phyloP scores from a whole-genome alignment of 2,113 vertebrate genomes.

The Sphaerodactylus townsendi region DNA sequence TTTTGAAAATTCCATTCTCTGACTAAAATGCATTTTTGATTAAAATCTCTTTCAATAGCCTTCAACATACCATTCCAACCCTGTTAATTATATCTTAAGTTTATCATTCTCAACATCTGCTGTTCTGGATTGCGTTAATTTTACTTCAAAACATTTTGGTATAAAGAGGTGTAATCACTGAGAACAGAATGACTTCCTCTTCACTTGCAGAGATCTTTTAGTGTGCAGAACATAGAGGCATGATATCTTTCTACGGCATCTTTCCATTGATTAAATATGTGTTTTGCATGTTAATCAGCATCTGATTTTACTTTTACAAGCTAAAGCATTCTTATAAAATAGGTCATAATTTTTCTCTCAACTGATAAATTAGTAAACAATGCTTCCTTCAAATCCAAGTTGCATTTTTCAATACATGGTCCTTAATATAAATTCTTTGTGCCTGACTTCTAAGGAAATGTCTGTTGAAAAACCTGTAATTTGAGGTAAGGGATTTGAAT shows the following conservation, averaged over 20 bases:
- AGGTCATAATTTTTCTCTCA: conserved; percentile 41
- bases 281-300: conserved; percentile 20
- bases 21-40: conserved; percentile 66
- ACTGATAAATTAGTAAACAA: conserved; percentile 27
- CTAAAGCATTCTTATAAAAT: conserved; percentile 41
- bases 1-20: conserved; percentile 55
- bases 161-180: conserved; percentile 70
- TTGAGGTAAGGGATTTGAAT: conserved; percentile 60
- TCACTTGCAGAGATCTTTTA: conserved; percentile 49
- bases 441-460: conserved; percentile 57
- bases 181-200: conserved; percentile 64
- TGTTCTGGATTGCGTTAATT: conserved; percentile 71
- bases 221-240: conserved; percentile 31
- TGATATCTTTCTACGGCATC: conserved; percentile 36
- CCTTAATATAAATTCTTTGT: conserved; percentile 63
- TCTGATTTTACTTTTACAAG: conserved; percentile 26
- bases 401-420: conserved; percentile 39
- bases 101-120: conserved; percentile 77
- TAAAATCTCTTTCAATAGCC: conserved; percentile 71
- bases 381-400: conserved; percentile 32
- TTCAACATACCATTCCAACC: conserved; percentile 55
- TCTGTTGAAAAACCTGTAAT: conserved; percentile 61
- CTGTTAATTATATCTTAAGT: conserved; percentile 74
- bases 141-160: conserved; percentile 70
- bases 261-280: conserved; percentile 24